A percentile compares a stretch with the other conserved stretches of the same genome.
These are phyloP conservation scores for Benthosema pterotum DNA, from an alignment of 2,797 vertebrate species.

Conservation along the genomic window DNA sequence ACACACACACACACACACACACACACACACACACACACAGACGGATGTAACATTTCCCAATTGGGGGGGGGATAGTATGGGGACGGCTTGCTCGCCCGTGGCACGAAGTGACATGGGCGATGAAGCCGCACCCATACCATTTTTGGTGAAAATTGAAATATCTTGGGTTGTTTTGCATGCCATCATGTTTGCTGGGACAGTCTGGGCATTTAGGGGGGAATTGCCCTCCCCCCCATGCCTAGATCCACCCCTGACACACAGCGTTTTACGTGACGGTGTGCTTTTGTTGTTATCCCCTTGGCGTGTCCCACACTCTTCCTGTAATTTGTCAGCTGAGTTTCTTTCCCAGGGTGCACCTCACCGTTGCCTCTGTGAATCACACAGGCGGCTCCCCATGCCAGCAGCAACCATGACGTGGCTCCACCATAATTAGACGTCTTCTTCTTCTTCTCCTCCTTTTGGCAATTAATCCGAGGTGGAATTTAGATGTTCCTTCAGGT, in stretches of 20 bases:
- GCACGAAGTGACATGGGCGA: too few species aligned
- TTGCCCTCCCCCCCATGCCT: too few species aligned
- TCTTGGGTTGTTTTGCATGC: too few species aligned
- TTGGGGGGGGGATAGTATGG: too few species aligned
- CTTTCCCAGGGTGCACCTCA: slow-evolving; percentile 58
- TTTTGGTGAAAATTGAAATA: too few species aligned
- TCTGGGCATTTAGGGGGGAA: too few species aligned
- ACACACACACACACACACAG: slow-evolving; percentile 11
- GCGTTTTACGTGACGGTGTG: slow-evolving; percentile 31
- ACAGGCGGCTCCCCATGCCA: slow-evolving; percentile 55
- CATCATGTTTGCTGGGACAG: too few species aligned
- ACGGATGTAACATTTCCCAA: too few species aligned
- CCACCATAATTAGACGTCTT: slow-evolving; percentile 69
- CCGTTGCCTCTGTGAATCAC: slow-evolving; percentile 60
- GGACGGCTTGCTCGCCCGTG: too few species aligned
- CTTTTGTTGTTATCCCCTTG: slow-evolving; percentile 41
- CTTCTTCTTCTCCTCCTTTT: slow-evolving; percentile 61
- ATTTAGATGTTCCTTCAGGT: slow-evolving; percentile 65
- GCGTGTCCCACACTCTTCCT: slow-evolving; percentile 52
- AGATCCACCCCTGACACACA: too few species aligned
- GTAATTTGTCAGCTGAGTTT: slow-evolving; percentile 65
- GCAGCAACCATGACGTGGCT: slow-evolving; percentile 65
- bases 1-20: slow-evolving; percentile 8
- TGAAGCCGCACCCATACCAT: too few species aligned
- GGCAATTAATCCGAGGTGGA: slow-evolving; percentile 75